phyloP scores from a whole-genome alignment of 2,888 invertebrate species.

The Xestia sexstrigata region DNA sequence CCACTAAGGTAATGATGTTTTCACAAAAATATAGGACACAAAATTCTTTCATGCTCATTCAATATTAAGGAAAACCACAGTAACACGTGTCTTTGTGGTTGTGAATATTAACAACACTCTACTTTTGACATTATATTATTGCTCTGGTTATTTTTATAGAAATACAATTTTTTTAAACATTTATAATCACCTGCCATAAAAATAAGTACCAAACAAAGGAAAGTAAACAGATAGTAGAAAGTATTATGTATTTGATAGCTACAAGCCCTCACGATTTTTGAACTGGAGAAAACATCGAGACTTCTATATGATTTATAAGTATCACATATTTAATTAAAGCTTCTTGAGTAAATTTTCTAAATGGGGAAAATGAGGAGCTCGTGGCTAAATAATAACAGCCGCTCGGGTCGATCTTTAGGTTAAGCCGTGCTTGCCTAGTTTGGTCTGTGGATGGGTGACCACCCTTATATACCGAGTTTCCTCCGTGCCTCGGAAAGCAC shows the following conservation, averaged over 20 bases:
- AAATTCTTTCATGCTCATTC: slow-evolving; percentile 38
- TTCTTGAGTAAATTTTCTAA: neutral
- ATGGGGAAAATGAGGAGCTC: too few relatives aligned
- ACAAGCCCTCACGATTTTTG: neutral
- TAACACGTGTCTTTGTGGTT: slow-evolving; percentile 26
- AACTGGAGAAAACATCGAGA: neutral
- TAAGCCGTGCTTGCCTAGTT: too few relatives aligned
- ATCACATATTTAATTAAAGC: neutral
- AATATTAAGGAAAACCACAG: slow-evolving; percentile 62
- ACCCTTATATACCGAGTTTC: too few relatives aligned
- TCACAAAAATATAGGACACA: slow-evolving; percentile 51
- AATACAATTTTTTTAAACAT: neutral
- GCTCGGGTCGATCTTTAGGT: too few relatives aligned
- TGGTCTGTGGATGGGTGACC: too few relatives aligned
- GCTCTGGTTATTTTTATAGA: slow-evolving; percentile 4
- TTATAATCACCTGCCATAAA: neutral
- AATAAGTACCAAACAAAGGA: neutral
- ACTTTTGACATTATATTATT: slow-evolving; percentile 22
- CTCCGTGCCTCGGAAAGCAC: too few relatives aligned
- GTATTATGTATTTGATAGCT: neutral
- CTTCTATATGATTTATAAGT: neutral
- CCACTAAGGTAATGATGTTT: slow-evolving; percentile 33
- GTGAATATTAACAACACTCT: slow-evolving; percentile 48
- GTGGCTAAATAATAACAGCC: too few relatives aligned
- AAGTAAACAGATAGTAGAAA: neutral